Conservation (phyloP, 2,113 vertebrate species). For the Glaucidium brasilianum region DNA sequence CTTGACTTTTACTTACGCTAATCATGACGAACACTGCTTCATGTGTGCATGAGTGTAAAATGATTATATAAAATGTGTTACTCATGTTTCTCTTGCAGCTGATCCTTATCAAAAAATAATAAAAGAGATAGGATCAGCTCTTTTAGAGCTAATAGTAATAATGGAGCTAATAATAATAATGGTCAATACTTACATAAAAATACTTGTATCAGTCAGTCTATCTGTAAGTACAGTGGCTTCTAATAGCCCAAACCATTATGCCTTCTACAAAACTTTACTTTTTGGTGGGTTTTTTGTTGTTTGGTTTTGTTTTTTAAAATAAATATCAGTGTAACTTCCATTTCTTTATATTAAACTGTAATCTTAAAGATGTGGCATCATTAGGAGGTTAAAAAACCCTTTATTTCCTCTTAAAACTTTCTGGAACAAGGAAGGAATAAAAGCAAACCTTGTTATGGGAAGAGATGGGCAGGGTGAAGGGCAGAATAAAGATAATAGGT, state of each 20-base stretch:
- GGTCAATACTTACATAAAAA: background rate
- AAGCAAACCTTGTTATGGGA: background rate
- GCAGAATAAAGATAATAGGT: background rate
- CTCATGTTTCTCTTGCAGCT: background rate
- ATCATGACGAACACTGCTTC: background rate
- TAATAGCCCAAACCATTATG: background rate
- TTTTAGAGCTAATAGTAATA: background rate
- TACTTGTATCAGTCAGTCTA: background rate
- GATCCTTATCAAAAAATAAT: background rate
- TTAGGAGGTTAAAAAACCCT: background rate
- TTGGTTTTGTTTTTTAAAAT: background rate
- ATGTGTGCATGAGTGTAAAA: background rate
- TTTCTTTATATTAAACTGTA: background rate
- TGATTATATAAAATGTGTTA: background rate
- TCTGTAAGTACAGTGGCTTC: background rate
- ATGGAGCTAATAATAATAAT: too few species aligned
- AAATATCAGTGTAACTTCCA: background rate
- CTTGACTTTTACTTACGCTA: background rate
- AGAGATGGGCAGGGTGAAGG: background rate
- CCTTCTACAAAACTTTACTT: background rate
- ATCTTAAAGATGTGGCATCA: background rate
- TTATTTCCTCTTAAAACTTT: background rate
- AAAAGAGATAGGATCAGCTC: background rate
- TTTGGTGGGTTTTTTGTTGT: too few species aligned
- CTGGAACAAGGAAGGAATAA: background rate